Conservation (phyloP, 1,140 invertebrate species). For the Octopus sinensis region DNA sequence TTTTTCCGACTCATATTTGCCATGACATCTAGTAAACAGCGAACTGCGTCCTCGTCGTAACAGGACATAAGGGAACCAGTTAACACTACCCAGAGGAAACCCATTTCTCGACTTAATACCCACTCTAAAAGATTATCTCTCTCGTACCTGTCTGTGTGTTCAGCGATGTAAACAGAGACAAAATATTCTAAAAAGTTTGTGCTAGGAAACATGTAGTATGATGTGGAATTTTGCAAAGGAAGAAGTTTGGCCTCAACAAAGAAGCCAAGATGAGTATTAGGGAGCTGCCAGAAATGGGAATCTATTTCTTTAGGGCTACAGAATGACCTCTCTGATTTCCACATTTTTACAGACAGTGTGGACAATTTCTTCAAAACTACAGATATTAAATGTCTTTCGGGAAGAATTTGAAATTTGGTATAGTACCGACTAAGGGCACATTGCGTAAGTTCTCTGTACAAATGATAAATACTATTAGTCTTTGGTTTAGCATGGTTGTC, state of each 20-base stretch:
- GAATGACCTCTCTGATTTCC: not conserved
- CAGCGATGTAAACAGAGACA: constrained; percentile 6
- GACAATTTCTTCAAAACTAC: not conserved
- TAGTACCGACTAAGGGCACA: not conserved
- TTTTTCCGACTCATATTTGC: not conserved
- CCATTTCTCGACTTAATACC: not conserved
- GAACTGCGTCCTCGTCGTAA: constrained; percentile 4
- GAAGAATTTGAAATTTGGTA: not conserved
- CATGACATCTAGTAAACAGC: not conserved
- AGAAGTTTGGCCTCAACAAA: constrained; percentile 2
- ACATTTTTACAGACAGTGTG: not conserved
- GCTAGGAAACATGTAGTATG: constrained; percentile 2
- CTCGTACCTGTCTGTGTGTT: not conserved
- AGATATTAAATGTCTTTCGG: not conserved
- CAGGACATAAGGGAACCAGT: not conserved
- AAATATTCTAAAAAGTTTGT: constrained; percentile 9
- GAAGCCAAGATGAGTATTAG: not conserved
- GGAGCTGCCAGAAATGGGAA: constrained; percentile 2
- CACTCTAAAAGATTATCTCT: not conserved
- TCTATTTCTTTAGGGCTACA: not conserved
- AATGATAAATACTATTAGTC: constrained; percentile 3
- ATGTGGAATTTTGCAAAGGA: constrained; percentile 1
- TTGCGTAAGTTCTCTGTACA: not conserved
- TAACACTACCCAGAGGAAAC: not conserved
- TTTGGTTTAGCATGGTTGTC: constrained; percentile 3